These are phyloP conservation scores for Dermatemys mawii DNA, from an alignment of 2,113 vertebrate species.

Conservation along the genomic window DNA sequence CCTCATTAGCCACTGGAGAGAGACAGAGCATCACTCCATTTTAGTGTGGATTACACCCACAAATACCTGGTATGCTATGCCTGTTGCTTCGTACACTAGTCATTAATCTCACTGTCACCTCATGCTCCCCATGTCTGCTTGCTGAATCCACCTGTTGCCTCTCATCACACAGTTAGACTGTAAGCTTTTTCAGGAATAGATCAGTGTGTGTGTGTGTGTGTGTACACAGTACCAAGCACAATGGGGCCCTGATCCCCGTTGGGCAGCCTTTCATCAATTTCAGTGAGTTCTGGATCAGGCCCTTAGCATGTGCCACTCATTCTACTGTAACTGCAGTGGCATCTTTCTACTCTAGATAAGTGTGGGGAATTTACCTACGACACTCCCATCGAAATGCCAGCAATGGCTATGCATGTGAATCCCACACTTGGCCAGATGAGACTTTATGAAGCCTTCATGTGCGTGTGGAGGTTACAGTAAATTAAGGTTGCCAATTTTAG, in stretches of 20 bases:
- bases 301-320: neutral
- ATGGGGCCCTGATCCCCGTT: neutral
- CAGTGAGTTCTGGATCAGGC: neutral
- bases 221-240: no score
- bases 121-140: neutral
- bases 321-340: neutral
- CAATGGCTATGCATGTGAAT: rapidly evolving
- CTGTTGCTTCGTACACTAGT: neutral
- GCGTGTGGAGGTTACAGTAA: neutral
- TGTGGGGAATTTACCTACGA: neutral
- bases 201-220: no score
- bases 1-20: neutral
- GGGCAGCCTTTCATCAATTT: neutral
- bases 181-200: neutral
- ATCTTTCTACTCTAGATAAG: neutral
- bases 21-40: neutral
- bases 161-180: neutral
- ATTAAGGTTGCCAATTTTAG: no score
- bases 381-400: neutral
- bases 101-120: neutral
- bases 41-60: neutral
- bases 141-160: neutral
- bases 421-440: neutral
- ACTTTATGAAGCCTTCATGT: rapidly evolving
- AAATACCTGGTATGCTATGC: neutral